Conservation (phyloP, 2,888 invertebrate genomes). For the Xestoiulus laeticollis region DNA sequence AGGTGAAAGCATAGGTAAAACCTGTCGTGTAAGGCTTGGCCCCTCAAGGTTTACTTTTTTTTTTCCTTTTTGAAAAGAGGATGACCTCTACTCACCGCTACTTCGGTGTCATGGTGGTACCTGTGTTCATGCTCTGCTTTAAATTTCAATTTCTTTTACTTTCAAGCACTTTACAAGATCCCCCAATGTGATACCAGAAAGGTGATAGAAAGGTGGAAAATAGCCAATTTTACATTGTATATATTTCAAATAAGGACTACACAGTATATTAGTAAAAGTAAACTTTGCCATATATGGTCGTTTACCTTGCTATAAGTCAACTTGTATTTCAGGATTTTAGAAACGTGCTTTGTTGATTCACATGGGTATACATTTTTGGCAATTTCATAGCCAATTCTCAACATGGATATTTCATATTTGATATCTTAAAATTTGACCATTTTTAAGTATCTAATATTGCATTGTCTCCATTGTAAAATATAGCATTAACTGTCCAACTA, state of each 20-base stretch:
- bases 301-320: too few relatives aligned
- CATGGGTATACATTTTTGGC: background rate
- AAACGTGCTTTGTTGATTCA: background rate
- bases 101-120: conserved; percentile 20
- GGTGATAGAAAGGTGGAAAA: background rate
- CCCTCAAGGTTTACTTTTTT: background rate
- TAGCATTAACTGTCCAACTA: too few relatives aligned
- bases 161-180: background rate
- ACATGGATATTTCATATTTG: too few relatives aligned
- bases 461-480: too few relatives aligned
- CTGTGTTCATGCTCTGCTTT: background rate
- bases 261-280: too few relatives aligned
- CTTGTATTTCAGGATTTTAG: background rate
- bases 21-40: conserved; percentile 12
- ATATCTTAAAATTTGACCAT: too few relatives aligned
- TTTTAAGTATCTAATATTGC: too few relatives aligned
- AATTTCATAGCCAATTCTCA: too few relatives aligned
- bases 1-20: conserved; percentile 10
- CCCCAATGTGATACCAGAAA: background rate
- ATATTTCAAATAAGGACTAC: too few relatives aligned
- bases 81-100: conserved; percentile 21
- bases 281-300: too few relatives aligned
- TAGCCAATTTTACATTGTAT: background rate
- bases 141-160: conserved; percentile 15
- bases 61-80: background rate